Percentiles rank a stretch among this genome's conserved stretches.
phyloP scores from a whole-genome alignment of 2,113 vertebrate species.

The Callopanchax toddi region DNA sequence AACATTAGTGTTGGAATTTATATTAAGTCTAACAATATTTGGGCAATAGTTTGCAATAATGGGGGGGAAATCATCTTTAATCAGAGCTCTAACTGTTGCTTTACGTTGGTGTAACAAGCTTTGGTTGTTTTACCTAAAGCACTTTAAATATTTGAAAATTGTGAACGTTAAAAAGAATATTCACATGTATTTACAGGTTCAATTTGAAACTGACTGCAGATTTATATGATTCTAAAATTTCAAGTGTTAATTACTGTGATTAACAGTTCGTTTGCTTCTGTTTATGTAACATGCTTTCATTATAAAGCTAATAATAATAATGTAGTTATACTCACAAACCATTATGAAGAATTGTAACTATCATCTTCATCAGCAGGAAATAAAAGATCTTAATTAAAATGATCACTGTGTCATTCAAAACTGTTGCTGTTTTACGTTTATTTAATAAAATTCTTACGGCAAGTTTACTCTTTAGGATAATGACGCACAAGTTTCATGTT shows the following conservation, averaged over 20 bases:
- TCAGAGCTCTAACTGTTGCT: neutral
- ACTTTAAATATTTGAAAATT: neutral
- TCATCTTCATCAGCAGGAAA: neutral
- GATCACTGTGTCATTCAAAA: neutral
- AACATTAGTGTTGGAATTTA: neutral
- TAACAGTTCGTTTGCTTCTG: neutral
- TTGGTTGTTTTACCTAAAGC: neutral
- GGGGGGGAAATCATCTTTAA: neutral
- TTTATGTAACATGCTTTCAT: neutral
- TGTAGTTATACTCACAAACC: neutral
- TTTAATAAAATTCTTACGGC: too few species aligned
- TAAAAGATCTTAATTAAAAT: neutral
- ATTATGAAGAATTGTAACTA: neutral
- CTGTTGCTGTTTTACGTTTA: neutral
- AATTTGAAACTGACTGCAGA: neutral
- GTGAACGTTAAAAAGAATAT: neutral
- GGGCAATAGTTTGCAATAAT: neutral
- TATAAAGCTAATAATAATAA: neutral
- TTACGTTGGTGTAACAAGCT: neutral
- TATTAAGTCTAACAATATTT: too few species aligned
- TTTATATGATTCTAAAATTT: neutral
- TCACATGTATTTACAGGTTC: neutral
- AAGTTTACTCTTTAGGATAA: too few species aligned
- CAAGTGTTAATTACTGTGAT: neutral
- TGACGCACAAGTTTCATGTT: too few species aligned